Evolutionary conservation across 1,140 invertebrate species (phyloP).

Genomic region (Aphis craccivora): DNA sequence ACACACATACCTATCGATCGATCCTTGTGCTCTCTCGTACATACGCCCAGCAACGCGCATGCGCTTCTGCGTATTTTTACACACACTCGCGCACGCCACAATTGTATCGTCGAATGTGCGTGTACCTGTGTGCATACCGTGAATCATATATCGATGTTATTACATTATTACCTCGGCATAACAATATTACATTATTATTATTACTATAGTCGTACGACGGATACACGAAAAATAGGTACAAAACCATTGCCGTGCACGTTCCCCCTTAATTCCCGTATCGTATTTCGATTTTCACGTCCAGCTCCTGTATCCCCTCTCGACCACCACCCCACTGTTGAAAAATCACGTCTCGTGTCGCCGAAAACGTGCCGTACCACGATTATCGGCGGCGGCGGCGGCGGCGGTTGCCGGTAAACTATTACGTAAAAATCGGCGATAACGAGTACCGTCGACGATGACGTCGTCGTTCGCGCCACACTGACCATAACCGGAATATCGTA

Average conservation of each 20-base stretch:
- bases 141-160: not conserved
- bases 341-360: not conserved
- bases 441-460: not conserved
- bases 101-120: not conserved
- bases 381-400: too few species aligned
- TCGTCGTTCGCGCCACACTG: not conserved
- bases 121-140: not conserved
- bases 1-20: slow-evolving; percentile 42
- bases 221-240: not conserved
- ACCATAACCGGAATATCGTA: not conserved
- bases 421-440: not conserved
- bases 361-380: not conserved
- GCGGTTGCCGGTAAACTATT: not conserved
- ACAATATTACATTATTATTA: not conserved
- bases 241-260: not conserved
- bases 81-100: not conserved
- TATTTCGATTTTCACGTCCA: not conserved
- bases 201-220: not conserved
- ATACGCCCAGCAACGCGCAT: slow-evolving; percentile 12
- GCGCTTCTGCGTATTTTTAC: slow-evolving; percentile 25
- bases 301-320: not conserved
- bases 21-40: not conserved
- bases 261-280: not conserved
- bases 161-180: not conserved
- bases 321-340: not conserved